Percentiles rank a stretch among this genome's conserved stretches.
Evolutionary conservation across 2,888 invertebrate species (phyloP).

Genomic region (Electrophaes corylata): DNA sequence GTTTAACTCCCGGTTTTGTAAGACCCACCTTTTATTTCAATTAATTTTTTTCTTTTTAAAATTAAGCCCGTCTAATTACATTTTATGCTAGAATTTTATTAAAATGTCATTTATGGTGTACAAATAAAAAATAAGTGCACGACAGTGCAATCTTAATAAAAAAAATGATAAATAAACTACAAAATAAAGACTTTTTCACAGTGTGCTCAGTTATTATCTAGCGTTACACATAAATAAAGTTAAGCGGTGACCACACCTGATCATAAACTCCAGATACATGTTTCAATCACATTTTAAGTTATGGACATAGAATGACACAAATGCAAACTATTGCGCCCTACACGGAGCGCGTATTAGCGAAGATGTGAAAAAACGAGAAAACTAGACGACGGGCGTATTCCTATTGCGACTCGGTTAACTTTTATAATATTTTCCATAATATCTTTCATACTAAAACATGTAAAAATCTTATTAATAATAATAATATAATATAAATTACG

Average conservation of each 20-base stretch:
- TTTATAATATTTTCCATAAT: background rate
- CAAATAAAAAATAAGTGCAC: too few relatives aligned
- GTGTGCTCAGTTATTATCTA: background rate
- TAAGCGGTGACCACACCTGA: constrained; percentile 20
- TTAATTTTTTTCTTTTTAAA: too few relatives aligned
- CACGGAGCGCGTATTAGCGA: constrained; percentile 68
- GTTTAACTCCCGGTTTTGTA: too few relatives aligned
- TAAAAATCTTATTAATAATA: too few relatives aligned
- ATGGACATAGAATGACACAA: constrained; percentile 69
- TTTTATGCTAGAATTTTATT: too few relatives aligned
- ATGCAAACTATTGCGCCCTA: constrained; percentile 64
- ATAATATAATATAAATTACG: too few relatives aligned
- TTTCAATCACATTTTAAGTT: constrained; percentile 67
- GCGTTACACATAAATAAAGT: constrained; percentile 8
- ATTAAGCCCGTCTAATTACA: too few relatives aligned
- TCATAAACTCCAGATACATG: constrained; percentile 52
- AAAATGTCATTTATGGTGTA: too few relatives aligned
- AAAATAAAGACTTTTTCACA: background rate
- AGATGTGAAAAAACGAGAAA: constrained; percentile 56
- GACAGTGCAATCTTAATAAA: too few relatives aligned
- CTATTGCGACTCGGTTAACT: constrained; percentile 13
- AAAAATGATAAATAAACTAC: too few relatives aligned
- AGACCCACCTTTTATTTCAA: too few relatives aligned
- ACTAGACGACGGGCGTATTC: constrained; percentile 39
- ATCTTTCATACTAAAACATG: too few relatives aligned